Percentiles rank a stretch among this genome's conserved stretches.
phyloP scores from a whole-genome alignment of 1,140 invertebrate genomes.

The Leptopilina boulardi region DNA sequence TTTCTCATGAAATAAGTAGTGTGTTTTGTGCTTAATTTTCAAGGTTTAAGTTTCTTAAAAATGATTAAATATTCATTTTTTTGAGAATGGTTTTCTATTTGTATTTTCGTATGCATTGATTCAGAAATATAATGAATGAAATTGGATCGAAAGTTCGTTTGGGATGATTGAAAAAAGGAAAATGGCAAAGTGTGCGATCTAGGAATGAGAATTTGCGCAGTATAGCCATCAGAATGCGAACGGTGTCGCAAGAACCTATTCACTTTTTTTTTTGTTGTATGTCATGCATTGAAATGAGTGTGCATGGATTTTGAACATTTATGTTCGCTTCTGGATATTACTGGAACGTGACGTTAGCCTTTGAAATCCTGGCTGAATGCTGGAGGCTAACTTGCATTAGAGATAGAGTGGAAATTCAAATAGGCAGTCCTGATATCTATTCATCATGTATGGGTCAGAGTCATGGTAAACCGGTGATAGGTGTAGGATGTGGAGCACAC shows the following conservation, averaged over 20 bases:
- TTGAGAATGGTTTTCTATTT: too few relatives aligned
- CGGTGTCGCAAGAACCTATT: slow-evolving; percentile 6
- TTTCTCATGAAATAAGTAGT: not conserved
- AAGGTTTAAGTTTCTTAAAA: too few relatives aligned
- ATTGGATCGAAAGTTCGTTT: not conserved
- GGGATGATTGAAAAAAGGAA: not conserved
- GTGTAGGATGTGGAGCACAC: slow-evolving; percentile 15
- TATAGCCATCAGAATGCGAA: slow-evolving; percentile 14
- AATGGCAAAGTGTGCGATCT: slow-evolving; percentile 17
- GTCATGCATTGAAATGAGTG: slow-evolving; percentile 31
- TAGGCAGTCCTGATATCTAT: slow-evolving; percentile 29
- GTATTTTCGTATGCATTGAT: too few relatives aligned
- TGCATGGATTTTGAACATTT: slow-evolving; percentile 1
- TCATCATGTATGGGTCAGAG: slow-evolving; percentile 28
- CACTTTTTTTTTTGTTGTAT: not conserved
- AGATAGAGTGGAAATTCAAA: slow-evolving; percentile 30
- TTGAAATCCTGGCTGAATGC: slow-evolving; percentile 21
- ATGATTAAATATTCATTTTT: too few relatives aligned
- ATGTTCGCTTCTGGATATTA: not conserved
- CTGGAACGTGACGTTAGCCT: not conserved
- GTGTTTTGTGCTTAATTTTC: too few relatives aligned
- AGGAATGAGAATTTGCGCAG: not conserved
- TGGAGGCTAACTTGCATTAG: slow-evolving; percentile 29
- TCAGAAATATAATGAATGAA: not conserved
- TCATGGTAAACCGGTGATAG: slow-evolving; percentile 18